Evolutionary conservation across 1,140 invertebrate genomes (phyloP).

Genomic region (Drosophila lowei): DNA sequence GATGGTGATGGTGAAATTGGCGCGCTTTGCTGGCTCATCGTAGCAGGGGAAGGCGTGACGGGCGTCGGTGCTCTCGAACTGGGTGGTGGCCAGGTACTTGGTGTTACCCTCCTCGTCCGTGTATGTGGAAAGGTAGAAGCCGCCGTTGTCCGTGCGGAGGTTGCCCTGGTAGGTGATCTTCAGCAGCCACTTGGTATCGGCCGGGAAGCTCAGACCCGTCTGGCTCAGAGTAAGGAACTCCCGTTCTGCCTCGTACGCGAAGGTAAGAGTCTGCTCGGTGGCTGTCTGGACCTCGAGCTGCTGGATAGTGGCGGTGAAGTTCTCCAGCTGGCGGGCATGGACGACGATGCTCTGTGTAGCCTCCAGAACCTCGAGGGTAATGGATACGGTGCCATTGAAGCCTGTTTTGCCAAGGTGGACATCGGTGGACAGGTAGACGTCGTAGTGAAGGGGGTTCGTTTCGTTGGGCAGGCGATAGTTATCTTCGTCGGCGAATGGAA

Average conservation of each 20-base stretch:
- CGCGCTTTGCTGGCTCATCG: conserved; percentile 94
- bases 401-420: conserved; percentile 83
- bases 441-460: conserved; percentile 87
- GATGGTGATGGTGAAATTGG: conserved; percentile 89
- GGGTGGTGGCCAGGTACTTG: conserved; percentile 89
- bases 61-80: conserved; percentile 92
- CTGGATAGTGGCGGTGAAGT: conserved; percentile 45
- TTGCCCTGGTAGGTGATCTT: conserved; percentile 84
- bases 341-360: conserved; percentile 83
- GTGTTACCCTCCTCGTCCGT: conserved; percentile 80
- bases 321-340: conserved; percentile 82
- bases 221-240: conserved; percentile 71
- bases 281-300: conserved; percentile 1
- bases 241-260: conserved; percentile 33
- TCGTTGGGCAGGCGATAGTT: conserved; percentile 85
- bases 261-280: neutral
- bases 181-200: conserved; percentile 79
- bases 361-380: conserved; percentile 82
- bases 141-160: conserved; percentile 86
- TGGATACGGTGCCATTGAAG: conserved; percentile 86
- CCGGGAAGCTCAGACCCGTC: conserved; percentile 46
- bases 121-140: conserved; percentile 93
- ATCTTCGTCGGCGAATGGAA: conserved; percentile 34
- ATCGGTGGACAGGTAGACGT: conserved; percentile 86
- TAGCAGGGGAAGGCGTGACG: conserved; percentile 94